Evolutionary conservation across 2,113 vertebrate genomes (phyloP).

Genomic region (Pogonocichla stellata): DNA sequence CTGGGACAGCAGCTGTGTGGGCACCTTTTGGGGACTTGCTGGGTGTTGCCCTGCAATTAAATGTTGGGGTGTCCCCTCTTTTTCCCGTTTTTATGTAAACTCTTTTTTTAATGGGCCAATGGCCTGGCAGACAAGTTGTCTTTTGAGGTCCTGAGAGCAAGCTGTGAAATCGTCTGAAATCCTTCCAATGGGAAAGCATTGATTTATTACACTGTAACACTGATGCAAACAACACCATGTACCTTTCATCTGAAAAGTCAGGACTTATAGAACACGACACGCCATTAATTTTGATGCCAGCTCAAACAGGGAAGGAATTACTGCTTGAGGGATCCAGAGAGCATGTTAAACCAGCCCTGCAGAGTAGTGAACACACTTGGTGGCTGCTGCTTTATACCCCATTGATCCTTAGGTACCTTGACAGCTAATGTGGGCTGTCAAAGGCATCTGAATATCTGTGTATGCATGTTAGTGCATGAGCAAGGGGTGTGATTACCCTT

Average conservation of each 20-base stretch:
- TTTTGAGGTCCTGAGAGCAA: not conserved
- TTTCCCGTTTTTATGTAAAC: not conserved
- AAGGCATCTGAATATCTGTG: not conserved
- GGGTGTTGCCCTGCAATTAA: not conserved
- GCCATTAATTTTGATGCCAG: constrained; percentile 65
- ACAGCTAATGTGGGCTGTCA: not conserved
- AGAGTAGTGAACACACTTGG: constrained; percentile 12
- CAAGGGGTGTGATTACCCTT: not conserved
- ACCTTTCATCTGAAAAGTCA: constrained; percentile 63
- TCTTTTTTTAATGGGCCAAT: not conserved
- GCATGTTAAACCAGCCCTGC: constrained; percentile 44
- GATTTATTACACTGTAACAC: constrained; percentile 58
- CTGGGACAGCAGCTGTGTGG: not conserved
- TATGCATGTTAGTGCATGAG: not conserved
- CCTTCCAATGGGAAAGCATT: constrained; percentile 23
- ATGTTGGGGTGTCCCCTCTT: not conserved
- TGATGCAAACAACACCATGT: constrained; percentile 32
- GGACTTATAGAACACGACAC: constrained; percentile 54
- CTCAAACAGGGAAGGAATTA: constrained; percentile 44
- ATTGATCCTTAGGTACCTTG: constrained; percentile 3
- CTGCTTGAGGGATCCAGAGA: constrained; percentile 22
- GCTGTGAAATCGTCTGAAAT: not conserved
- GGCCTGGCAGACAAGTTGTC: not conserved
- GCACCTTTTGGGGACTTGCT: not conserved
- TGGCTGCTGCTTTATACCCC: not conserved